Evolutionary conservation across 35 echinoderm and acorn worm species (phyloP).

Genomic region (Diadema setosum): DNA sequence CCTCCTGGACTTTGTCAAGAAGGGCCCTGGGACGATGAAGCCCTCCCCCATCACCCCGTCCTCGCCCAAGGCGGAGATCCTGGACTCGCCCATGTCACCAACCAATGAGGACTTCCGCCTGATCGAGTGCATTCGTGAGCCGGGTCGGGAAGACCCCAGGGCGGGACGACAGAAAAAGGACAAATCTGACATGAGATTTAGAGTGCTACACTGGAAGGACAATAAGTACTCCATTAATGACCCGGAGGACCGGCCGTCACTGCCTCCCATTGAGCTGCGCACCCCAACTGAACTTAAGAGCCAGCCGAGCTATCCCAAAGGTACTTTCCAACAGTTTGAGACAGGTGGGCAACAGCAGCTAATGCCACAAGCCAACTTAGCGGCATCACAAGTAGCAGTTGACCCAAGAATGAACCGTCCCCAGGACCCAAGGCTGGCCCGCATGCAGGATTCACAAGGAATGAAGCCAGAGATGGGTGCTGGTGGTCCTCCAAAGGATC

Average conservation of each 20-base stretch:
- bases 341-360: not conserved
- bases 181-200: conserved; percentile 65
- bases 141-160: conserved; percentile 52
- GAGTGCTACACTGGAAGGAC: conserved; percentile 71
- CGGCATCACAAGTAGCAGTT: conserved; percentile 37
- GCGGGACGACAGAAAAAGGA: conserved; percentile 51
- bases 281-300: conserved; percentile 78
- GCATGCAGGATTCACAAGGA: conserved; percentile 1
- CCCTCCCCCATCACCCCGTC: not conserved
- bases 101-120: conserved; percentile 46
- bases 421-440: conserved; percentile 23
- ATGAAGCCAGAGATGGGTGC: no score
- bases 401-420: conserved; percentile 55
- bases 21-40: not conserved
- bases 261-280: conserved; percentile 70
- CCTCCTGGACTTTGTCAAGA: conserved; percentile 60
- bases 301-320: conserved; percentile 34
- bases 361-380: conserved; percentile 1
- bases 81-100: conserved; percentile 14
- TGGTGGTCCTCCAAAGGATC: not conserved
- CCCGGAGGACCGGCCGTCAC: conserved; percentile 42
- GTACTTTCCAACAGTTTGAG: not conserved
- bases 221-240: conserved; percentile 75
- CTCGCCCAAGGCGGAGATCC: not conserved
- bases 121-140: conserved; percentile 53